phyloP scores from a whole-genome alignment of 1,140 invertebrate genomes.

The Aphis craccivora region DNA sequence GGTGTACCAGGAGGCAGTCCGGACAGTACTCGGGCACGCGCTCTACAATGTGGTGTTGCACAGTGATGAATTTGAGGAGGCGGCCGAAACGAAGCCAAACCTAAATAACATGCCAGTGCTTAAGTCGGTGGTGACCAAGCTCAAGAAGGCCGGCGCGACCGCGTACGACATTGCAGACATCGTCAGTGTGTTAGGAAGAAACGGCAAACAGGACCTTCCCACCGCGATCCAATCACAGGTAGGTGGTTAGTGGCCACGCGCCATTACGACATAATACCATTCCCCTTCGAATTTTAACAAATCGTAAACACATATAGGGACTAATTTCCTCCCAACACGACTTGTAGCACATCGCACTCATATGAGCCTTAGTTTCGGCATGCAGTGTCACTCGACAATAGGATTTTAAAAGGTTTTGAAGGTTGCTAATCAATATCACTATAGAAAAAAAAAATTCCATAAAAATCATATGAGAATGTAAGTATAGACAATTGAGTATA shows the following conservation, averaged over 20 bases:
- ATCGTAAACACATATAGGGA: no score
- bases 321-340: no score
- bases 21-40: background rate
- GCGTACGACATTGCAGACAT: background rate
- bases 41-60: background rate
- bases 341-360: no score
- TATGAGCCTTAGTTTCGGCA: no score
- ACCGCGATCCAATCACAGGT: background rate
- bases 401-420: no score
- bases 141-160: background rate
- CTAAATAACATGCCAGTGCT: background rate
- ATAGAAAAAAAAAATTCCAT: no score
- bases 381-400: no score
- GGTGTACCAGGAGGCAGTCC: background rate
- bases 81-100: fast-evolving
- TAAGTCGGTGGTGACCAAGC: background rate
- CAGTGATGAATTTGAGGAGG: background rate
- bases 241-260: background rate
- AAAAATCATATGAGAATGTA: no score
- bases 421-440: no score
- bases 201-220: background rate
- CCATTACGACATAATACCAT: no score
- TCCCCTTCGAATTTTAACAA: no score
- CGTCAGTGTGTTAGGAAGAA: background rate
- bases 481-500: no score